A percentile compares a stretch with the other conserved stretches of the same genome.
phyloP scores from a whole-genome alignment of 2,888 invertebrate species.

The Zele albiditarsus region DNA sequence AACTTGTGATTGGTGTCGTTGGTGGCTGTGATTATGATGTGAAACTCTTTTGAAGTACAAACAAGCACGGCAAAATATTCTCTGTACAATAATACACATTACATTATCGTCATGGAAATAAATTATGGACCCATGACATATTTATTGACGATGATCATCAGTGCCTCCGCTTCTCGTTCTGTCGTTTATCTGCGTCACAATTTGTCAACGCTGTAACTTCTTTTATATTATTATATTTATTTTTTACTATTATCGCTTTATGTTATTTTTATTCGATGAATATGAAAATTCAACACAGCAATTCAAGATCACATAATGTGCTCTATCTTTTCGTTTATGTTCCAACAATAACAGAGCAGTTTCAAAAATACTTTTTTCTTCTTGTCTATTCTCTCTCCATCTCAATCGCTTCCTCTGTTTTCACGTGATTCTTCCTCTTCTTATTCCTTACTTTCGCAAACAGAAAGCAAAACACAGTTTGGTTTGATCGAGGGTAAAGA shows the following conservation, averaged over 20 bases:
- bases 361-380: slow-evolving; percentile 19
- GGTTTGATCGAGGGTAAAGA: slow-evolving; percentile 10
- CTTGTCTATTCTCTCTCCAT: neutral
- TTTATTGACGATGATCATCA: slow-evolving; percentile 11
- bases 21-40: neutral
- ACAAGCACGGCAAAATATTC: neutral
- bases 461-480: neutral
- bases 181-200: slow-evolving; percentile 4
- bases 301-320: neutral
- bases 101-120: slow-evolving; percentile 7
- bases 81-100: slow-evolving; percentile 1
- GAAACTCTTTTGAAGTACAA: neutral
- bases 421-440: slow-evolving; percentile 16
- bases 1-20: neutral
- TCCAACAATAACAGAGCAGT: slow-evolving; percentile 9
- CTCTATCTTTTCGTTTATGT: neutral
- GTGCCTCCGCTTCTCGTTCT: neutral
- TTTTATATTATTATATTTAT: neutral
- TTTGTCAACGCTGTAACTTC: neutral
- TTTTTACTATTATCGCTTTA: neutral
- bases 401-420: neutral
- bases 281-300: neutral
- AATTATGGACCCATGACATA: slow-evolving; percentile 14
- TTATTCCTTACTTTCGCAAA: slow-evolving; percentile 4
- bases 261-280: neutral